A percentile compares a stretch with the other conserved stretches of the same genome.
phyloP scores from a whole-genome alignment of 2,888 invertebrate species.

The Pterostichus madidus region DNA sequence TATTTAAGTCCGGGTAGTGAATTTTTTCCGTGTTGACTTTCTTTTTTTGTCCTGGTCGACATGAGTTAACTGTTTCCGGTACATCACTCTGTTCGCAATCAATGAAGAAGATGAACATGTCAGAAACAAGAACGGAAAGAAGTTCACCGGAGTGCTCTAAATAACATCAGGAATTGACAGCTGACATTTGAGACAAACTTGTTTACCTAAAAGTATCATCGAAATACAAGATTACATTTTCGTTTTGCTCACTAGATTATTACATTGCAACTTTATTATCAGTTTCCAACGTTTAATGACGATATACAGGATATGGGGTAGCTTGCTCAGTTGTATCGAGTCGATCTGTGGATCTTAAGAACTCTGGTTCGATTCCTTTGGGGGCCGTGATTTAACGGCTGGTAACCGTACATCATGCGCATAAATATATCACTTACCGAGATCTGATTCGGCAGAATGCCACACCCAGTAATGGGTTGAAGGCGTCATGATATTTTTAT shows the following conservation, averaged over 20 bases:
- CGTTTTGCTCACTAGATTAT: not conserved
- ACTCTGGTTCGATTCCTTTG: too few species aligned
- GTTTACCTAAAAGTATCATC: slow-evolving; percentile 48
- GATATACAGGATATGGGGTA: too few species aligned
- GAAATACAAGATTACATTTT: slow-evolving; percentile 38
- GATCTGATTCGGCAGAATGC: too few species aligned
- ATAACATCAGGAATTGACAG: slow-evolving; percentile 50
- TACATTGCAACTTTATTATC: not conserved
- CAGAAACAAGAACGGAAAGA: slow-evolving; percentile 48
- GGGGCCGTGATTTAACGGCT: too few species aligned
- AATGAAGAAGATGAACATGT: slow-evolving; percentile 49
- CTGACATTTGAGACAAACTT: slow-evolving; percentile 34
- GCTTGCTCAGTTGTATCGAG: too few species aligned
- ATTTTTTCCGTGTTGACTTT: slow-evolving; percentile 56
- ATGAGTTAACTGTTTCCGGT: slow-evolving; percentile 52
- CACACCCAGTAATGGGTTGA: too few species aligned
- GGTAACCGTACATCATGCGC: too few species aligned
- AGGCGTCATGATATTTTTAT: too few species aligned
- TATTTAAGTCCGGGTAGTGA: slow-evolving; percentile 56
- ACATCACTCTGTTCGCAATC: slow-evolving; percentile 42
- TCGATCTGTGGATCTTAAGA: too few species aligned
- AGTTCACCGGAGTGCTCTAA: slow-evolving; percentile 46
- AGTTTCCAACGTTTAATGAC: too few species aligned
- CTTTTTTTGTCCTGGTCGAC: slow-evolving; percentile 36
- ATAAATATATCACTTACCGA: too few species aligned